Conservation (phyloP, 2,888 invertebrate genomes). For the Melanchra persicariae region DNA sequence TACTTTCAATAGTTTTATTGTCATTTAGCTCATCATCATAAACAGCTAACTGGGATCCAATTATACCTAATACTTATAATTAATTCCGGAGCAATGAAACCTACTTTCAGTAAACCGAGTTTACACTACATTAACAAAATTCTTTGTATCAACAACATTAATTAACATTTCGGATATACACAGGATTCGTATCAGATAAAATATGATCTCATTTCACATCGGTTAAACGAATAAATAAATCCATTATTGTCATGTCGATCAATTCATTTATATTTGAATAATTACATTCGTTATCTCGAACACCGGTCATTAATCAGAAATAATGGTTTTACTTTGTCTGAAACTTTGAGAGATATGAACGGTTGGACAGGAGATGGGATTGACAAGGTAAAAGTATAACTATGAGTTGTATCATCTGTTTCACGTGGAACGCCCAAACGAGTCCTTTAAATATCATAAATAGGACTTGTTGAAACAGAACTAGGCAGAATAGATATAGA, state of each 20-base stretch:
- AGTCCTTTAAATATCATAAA: background rate
- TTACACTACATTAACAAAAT: background rate
- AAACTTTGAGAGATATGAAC: constrained; percentile 50
- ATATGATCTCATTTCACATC: constrained; percentile 33
- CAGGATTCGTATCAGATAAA: constrained; percentile 31
- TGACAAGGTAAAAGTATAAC: constrained; percentile 23
- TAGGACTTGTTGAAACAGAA: background rate
- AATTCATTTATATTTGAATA: constrained; percentile 49
- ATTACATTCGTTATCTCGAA: constrained; percentile 55
- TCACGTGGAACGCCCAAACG: background rate
- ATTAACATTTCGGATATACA: constrained; percentile 37
- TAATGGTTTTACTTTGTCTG: constrained; percentile 62
- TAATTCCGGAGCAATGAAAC: constrained; percentile 4
- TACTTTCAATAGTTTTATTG: background rate
- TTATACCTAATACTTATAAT: constrained; percentile 5
- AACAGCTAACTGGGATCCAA: constrained; percentile 1
- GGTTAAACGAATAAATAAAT: constrained; percentile 44
- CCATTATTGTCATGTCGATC: constrained; percentile 53
- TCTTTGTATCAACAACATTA: constrained; percentile 21
- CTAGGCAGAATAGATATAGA: background rate
- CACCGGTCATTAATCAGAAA: constrained; percentile 61
- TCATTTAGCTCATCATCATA: background rate
- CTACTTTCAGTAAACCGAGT: background rate
- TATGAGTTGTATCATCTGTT: background rate
- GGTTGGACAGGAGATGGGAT: constrained; percentile 25